A percentile compares a stretch with the other conserved stretches of the same genome.
These are phyloP conservation scores for Monopis laevigella DNA, from an alignment of 2,888 invertebrate genomes.

Conservation along the genomic window DNA sequence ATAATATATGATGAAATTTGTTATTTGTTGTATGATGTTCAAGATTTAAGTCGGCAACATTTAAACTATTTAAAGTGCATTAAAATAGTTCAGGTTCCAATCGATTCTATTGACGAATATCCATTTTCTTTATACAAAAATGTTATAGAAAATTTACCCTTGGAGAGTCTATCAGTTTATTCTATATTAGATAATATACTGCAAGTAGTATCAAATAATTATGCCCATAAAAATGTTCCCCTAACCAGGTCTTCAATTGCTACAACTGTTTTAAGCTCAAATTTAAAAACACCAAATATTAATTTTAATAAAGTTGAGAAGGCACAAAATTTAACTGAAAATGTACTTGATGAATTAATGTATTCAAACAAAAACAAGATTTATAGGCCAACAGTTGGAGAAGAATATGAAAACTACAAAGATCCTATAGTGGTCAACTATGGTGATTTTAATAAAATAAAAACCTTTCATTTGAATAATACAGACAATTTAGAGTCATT, in stretches of 20 bases:
- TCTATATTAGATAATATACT: slow-evolving; percentile 43
- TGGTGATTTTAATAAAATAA: slow-evolving; percentile 41
- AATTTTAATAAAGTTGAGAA: slow-evolving; percentile 27
- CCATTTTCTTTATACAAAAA: slow-evolving; percentile 28
- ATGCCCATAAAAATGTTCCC: neutral
- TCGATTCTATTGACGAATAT: slow-evolving; percentile 23
- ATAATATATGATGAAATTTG: slow-evolving; percentile 62
- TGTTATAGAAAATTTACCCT: slow-evolving; percentile 33
- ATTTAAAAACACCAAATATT: neutral
- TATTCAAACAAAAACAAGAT: slow-evolving; percentile 35
- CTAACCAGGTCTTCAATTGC: neutral
- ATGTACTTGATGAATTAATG: slow-evolving; percentile 39
- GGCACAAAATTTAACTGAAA: slow-evolving; percentile 35
- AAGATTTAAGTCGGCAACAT: slow-evolving; percentile 60
- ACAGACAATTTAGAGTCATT: slow-evolving; percentile 43
- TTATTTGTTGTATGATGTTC: slow-evolving; percentile 59
- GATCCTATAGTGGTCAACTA: slow-evolving; percentile 43
- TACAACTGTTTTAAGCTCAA: neutral
- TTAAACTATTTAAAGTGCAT: slow-evolving; percentile 52
- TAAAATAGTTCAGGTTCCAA: slow-evolving; percentile 39
- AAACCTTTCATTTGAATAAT: slow-evolving; percentile 46
- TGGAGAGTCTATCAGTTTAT: slow-evolving; percentile 44
- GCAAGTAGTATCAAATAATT: slow-evolving; percentile 28
- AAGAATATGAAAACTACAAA: slow-evolving; percentile 43
- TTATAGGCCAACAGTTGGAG: slow-evolving; percentile 44